Conservation (phyloP, 2,888 invertebrate genomes). For the Pseudococcus longispinus region DNA sequence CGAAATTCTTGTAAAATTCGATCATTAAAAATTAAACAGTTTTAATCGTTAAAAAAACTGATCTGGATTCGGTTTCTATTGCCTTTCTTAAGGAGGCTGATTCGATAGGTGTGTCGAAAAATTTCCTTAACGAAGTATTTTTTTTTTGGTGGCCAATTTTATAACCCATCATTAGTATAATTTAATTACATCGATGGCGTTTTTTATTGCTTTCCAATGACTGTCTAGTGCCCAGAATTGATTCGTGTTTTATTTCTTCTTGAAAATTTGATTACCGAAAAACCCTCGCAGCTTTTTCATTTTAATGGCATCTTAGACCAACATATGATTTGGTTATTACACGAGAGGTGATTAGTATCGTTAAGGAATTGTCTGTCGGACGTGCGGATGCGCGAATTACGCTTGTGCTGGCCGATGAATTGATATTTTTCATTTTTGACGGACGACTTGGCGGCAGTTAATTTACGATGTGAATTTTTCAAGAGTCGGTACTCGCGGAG, state of each 20-base stretch:
- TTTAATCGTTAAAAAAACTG: neutral
- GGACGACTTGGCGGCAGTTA: neutral
- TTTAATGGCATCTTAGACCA: neutral
- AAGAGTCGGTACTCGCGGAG: neutral
- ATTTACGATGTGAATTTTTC: constrained; percentile 28
- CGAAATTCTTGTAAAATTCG: neutral
- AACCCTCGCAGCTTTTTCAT: neutral
- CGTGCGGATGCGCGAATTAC: neutral
- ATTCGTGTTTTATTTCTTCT: neutral
- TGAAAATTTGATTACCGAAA: neutral
- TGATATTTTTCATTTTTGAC: neutral
- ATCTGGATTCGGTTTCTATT: neutral
- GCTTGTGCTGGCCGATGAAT: neutral
- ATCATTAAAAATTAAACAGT: neutral
- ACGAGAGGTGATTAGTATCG: neutral
- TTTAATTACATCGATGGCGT: neutral
- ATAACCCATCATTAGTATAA: neutral
- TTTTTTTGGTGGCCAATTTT: neutral
- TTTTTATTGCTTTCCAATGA: neutral
- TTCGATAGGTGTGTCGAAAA: neutral
- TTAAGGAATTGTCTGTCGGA: neutral
- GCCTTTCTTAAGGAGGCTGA: neutral
- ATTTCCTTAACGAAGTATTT: neutral
- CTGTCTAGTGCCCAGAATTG: neutral
- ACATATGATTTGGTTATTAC: neutral